phyloP scores from a whole-genome alignment of 2,888 invertebrate species.

The Apomyelois bistriatella region DNA sequence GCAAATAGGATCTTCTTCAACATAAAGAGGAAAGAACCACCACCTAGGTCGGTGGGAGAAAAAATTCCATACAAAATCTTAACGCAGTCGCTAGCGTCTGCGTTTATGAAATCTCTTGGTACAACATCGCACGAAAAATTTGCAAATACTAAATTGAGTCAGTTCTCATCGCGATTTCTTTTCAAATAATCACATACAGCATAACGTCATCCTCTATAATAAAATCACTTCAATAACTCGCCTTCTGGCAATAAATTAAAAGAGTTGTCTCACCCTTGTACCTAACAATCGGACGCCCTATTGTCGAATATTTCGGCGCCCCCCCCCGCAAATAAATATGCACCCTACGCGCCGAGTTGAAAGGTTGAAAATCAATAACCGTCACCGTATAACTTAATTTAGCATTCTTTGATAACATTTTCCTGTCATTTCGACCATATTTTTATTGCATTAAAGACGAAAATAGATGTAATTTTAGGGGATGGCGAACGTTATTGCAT shows the following conservation, averaged over 20 bases:
- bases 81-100: too few relatives aligned
- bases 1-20: too few relatives aligned
- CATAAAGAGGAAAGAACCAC: too few relatives aligned
- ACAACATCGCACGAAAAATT: too few relatives aligned
- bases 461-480: conserved; percentile 1
- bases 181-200: conserved; percentile 13
- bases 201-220: conserved; percentile 42
- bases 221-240: conserved; percentile 50
- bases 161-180: background rate
- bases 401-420: conserved; percentile 6
- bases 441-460: conserved; percentile 6
- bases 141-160: too few relatives aligned
- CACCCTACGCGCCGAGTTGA: conserved; percentile 17
- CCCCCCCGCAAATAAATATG: conserved; percentile 5
- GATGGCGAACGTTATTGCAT: background rate
- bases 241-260: conserved; percentile 58
- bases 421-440: background rate
- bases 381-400: background rate
- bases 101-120: too few relatives aligned
- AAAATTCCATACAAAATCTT: too few relatives aligned
- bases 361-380: conserved; percentile 14
- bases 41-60: too few relatives aligned
- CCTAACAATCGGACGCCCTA: conserved; percentile 33
- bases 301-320: conserved; percentile 16
- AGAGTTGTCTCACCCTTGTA: conserved; percentile 47